Conservation (phyloP, 2,888 invertebrate genomes). For the Acleris laterana region DNA sequence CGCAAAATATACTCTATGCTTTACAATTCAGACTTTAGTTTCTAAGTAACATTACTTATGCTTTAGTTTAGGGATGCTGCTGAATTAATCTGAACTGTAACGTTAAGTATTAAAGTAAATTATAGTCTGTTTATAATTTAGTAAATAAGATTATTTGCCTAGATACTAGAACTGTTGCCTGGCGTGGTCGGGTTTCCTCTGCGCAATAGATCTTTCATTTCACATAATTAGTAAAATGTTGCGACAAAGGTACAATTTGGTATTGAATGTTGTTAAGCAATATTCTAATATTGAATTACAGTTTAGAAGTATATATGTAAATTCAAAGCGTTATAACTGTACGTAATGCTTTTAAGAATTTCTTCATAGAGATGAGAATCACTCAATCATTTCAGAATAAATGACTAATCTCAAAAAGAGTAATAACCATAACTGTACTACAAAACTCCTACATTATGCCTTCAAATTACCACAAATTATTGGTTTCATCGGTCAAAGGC, state of each 20-base stretch:
- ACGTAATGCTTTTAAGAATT: slow-evolving; percentile 5
- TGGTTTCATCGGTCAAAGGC: slow-evolving; percentile 44
- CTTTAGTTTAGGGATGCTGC: slow-evolving; percentile 25
- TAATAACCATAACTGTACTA: slow-evolving; percentile 33
- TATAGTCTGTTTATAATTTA: slow-evolving; percentile 41
- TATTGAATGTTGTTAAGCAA: slow-evolving; percentile 28
- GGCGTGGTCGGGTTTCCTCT: slow-evolving; percentile 62
- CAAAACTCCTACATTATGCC: slow-evolving; percentile 39
- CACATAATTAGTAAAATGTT: slow-evolving; percentile 50
- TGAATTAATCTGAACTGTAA: slow-evolving; percentile 39
- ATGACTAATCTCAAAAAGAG: slow-evolving; percentile 21
- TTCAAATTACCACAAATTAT: slow-evolving; percentile 47
- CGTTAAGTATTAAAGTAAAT: slow-evolving; percentile 41
- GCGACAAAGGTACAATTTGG: slow-evolving; percentile 50
- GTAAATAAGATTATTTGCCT: slow-evolving; percentile 44
- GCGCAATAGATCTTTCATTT: slow-evolving; percentile 48
- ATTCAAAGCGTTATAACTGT: slow-evolving; percentile 1
- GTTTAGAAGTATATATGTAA: slow-evolving; percentile 9
- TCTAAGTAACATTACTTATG: slow-evolving; percentile 4
- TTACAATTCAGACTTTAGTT: slow-evolving; percentile 40
- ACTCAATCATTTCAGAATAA: slow-evolving; percentile 27
- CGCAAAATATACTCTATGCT: slow-evolving; percentile 41
- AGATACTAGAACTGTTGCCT: slow-evolving; percentile 41
- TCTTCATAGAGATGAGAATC: slow-evolving; percentile 20
- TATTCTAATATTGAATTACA: slow-evolving; percentile 25